Evolutionary conservation across 2,113 vertebrate genomes (phyloP).

Genomic region (Chaenogobius annularis): DNA sequence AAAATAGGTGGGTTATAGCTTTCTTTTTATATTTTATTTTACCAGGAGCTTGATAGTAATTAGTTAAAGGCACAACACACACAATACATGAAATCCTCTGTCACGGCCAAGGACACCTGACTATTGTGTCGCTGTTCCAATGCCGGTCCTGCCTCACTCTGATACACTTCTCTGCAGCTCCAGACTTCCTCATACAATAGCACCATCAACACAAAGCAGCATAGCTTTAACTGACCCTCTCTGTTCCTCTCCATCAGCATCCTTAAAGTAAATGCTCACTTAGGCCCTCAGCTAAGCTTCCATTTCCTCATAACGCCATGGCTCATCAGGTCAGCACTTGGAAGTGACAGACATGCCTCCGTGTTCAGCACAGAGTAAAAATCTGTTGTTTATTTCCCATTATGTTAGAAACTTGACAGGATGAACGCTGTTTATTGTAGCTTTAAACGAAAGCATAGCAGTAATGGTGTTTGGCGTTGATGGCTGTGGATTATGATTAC

Average conservation of each 20-base stretch:
- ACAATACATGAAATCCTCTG: neutral
- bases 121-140: neutral
- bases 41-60: no score
- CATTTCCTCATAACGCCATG: neutral
- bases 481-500: neutral
- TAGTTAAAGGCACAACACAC: neutral
- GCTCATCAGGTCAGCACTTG: neutral
- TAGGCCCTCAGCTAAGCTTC: neutral
- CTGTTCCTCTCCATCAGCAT: neutral
- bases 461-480: constrained; percentile 2
- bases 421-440: neutral
- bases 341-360: neutral
- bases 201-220: neutral
- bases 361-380: neutral
- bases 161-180: neutral
- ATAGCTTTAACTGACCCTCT: neutral
- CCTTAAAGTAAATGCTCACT: neutral
- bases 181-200: neutral
- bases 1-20: no score
- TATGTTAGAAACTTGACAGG: neutral
- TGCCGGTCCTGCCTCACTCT: neutral
- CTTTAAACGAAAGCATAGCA: neutral
- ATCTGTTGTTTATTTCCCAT: neutral
- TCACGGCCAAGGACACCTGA: neutral
- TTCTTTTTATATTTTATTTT: no score